Evolutionary conservation across 2,797 vertebrate genomes (phyloP).

Genomic region (Periophthalmus magnuspinnatus): DNA sequence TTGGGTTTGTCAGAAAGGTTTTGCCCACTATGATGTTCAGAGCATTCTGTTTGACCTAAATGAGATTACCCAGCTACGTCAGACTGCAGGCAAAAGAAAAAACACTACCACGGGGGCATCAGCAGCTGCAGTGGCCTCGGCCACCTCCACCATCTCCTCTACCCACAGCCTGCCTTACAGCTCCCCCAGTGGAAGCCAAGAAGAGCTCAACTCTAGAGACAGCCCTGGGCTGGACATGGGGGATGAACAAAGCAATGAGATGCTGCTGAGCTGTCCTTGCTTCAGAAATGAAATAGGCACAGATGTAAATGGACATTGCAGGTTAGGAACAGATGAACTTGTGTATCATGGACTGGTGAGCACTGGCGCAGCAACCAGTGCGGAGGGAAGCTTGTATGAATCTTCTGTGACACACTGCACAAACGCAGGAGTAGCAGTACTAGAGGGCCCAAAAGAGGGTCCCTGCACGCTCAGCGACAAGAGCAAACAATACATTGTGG

Average conservation of each 20-base stretch:
- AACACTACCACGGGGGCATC: slow-evolving; percentile 95
- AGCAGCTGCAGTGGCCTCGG: slow-evolving; percentile 90
- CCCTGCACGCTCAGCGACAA: slow-evolving; percentile 85
- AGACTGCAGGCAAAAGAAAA: slow-evolving; percentile 88
- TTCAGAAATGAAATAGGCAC: slow-evolving; percentile 95
- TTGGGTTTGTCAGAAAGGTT: slow-evolving; percentile 92
- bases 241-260: slow-evolving; percentile 92
- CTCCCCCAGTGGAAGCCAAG: slow-evolving; percentile 94
- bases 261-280: slow-evolving; percentile 93
- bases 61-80: slow-evolving; percentile 85
- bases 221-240: slow-evolving; percentile 84
- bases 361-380: slow-evolving; percentile 67
- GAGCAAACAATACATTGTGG: slow-evolving; percentile 92
- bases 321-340: slow-evolving; percentile 77
- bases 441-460: slow-evolving; percentile 92
- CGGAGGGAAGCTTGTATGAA: slow-evolving; percentile 86
- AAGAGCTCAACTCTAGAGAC: slow-evolving; percentile 91
- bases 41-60: slow-evolving; percentile 95
- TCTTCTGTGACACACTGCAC: slow-evolving; percentile 89
- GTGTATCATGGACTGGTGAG: slow-evolving; percentile 48
- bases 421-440: slow-evolving; percentile 91
- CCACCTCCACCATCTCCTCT: slow-evolving; percentile 90
- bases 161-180: slow-evolving; percentile 86
- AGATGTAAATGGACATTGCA: slow-evolving; percentile 82
- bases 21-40: slow-evolving; percentile 95